Evolutionary conservation across 1,140 invertebrate genomes (phyloP).

Genomic region (Drosophila tsacasi): DNA sequence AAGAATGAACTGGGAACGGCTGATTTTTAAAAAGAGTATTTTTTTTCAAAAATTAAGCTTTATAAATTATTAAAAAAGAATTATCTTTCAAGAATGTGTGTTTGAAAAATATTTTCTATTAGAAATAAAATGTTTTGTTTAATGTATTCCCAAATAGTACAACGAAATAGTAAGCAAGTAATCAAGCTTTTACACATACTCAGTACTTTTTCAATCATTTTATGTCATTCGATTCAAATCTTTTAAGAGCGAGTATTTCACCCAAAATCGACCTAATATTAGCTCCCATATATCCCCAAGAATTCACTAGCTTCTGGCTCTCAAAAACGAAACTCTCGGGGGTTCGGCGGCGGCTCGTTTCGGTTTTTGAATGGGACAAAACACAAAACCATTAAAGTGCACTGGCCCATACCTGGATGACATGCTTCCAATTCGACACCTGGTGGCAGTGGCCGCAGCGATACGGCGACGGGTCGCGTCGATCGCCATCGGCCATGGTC

Average conservation of each 20-base stretch:
- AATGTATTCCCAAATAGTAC: too few species aligned
- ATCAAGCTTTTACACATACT: background rate
- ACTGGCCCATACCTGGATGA: slow-evolving; percentile 89
- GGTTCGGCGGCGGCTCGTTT: slow-evolving; percentile 26
- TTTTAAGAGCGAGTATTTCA: background rate
- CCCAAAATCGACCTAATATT: background rate
- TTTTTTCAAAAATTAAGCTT: background rate
- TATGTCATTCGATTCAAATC: too few species aligned
- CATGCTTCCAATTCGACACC: slow-evolving; percentile 92
- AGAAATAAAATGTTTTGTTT: too few species aligned
- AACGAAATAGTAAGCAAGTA: background rate
- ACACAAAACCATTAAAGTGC: slow-evolving; percentile 72
- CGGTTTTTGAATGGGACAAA: slow-evolving; percentile 75
- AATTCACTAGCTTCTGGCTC: background rate
- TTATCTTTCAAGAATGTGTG: too few species aligned
- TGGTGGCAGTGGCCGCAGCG: slow-evolving; percentile 91
- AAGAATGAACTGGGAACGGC: background rate
- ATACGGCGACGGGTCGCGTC: slow-evolving; percentile 87
- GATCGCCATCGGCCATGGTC: slow-evolving; percentile 75
- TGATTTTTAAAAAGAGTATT: background rate
- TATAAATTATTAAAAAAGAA: too few species aligned
- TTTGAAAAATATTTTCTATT: too few species aligned
- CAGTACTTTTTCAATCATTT: background rate
- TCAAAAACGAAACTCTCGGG: slow-evolving; percentile 21
- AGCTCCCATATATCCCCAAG: too few species aligned